Percentiles rank a stretch among this genome's conserved stretches.
Evolutionary conservation across 2,113 vertebrate genomes (phyloP).

Genomic region (Sialia sialis): DNA sequence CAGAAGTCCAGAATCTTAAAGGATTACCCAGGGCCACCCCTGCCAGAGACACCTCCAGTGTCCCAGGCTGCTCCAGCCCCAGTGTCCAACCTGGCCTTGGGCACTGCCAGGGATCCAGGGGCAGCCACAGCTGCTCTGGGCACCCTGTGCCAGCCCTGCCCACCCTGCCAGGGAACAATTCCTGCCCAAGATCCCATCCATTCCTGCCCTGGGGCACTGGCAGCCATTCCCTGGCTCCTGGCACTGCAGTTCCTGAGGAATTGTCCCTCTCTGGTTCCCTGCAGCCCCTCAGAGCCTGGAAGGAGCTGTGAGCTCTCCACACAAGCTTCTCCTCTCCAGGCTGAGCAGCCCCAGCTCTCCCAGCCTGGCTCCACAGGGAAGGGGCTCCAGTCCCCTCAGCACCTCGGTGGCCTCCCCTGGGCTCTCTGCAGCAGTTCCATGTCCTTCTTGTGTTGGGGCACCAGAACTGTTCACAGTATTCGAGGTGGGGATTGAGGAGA

Average conservation of each 20-base stretch:
- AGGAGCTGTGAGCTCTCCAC: not conserved
- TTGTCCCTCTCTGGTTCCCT: not conserved
- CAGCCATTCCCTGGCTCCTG: not conserved
- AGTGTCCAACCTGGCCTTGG: not conserved
- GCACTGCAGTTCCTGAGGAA: accelerated
- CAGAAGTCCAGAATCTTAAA: not conserved
- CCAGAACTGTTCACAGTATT: not conserved
- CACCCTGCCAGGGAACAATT: not conserved
- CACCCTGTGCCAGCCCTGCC: not conserved
- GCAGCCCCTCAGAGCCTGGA: not conserved
- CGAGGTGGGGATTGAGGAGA: not conserved
- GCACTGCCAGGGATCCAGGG: not conserved
- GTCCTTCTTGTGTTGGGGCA: accelerated
- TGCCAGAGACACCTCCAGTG: not conserved
- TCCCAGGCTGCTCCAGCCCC: not conserved
- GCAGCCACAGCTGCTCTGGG: not conserved
- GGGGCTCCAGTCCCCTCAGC: not conserved
- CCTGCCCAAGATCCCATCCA: accelerated
- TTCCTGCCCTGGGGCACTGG: accelerated
- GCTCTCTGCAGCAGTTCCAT: too few species aligned
- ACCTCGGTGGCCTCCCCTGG: too few species aligned
- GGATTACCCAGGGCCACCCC: not conserved
- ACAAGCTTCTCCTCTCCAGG: not conserved
- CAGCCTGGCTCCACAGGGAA: not conserved
- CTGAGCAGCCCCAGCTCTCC: not conserved